A percentile compares a stretch with the other conserved stretches of the same genome.
These are phyloP conservation scores for Diachasmimorpha longicaudata DNA, from an alignment of 1,140 invertebrate species.

Conservation along the genomic window DNA sequence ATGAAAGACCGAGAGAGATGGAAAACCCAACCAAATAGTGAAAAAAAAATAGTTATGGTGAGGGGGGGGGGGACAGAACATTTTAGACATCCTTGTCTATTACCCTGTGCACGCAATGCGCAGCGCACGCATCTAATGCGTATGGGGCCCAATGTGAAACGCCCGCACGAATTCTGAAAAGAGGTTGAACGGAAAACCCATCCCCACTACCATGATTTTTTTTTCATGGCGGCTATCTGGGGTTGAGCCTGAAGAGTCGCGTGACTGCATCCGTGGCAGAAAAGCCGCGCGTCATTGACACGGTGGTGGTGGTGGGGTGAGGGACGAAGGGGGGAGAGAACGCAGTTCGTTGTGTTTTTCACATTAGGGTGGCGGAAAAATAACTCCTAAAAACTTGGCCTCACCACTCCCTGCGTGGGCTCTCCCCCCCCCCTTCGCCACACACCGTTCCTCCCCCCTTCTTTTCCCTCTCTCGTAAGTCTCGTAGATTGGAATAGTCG, in stretches of 20 bases:
- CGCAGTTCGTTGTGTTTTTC: neutral
- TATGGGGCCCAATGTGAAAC: slow-evolving; percentile 30
- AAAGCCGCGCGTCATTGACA: neutral
- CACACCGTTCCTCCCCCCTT: too few species aligned
- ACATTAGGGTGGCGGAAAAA: neutral
- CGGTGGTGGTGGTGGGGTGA: neutral
- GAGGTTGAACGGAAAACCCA: slow-evolving; percentile 43
- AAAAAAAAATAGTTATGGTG: neutral
- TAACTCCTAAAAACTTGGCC: neutral
- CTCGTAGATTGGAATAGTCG: neutral
- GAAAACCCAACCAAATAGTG: slow-evolving; percentile 28
- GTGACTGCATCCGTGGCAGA: slow-evolving; percentile 15
- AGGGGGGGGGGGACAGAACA: neutral
- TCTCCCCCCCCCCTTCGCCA: neutral
- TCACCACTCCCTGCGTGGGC: neutral
- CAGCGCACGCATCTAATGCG: slow-evolving; percentile 21
- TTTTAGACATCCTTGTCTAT: neutral
- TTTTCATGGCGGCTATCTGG: neutral
- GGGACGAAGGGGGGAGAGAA: too few species aligned
- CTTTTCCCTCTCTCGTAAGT: neutral
- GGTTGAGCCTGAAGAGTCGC: neutral
- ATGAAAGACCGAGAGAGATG: neutral
- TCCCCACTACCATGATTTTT: slow-evolving; percentile 25
- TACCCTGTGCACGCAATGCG: neutral
- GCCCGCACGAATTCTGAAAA: slow-evolving; percentile 57